Evolutionary conservation across 2,888 invertebrate species (phyloP).

Genomic region (Cerastis leucographa): DNA sequence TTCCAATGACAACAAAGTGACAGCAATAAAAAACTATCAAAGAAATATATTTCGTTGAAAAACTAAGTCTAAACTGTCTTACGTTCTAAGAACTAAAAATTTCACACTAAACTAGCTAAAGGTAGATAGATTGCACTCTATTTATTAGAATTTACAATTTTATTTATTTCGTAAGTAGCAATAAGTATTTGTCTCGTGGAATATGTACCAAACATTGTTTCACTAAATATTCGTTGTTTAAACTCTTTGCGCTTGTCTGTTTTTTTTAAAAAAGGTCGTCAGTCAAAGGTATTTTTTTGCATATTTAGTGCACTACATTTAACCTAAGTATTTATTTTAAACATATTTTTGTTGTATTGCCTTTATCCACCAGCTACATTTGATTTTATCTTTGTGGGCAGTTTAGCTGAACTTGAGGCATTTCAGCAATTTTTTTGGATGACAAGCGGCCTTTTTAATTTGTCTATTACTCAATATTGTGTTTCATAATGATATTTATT

Average conservation of each 20-base stretch:
- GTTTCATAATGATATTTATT: slow-evolving; percentile 6
- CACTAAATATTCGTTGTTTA: slow-evolving; percentile 50
- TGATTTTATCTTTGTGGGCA: neutral
- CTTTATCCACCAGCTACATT: neutral
- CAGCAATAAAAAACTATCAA: slow-evolving; percentile 29
- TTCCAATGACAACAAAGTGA: slow-evolving; percentile 38
- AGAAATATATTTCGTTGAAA: slow-evolving; percentile 54
- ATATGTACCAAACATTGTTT: slow-evolving; percentile 52
- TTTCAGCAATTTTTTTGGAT: neutral
- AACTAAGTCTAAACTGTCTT: slow-evolving; percentile 60
- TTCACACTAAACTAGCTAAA: slow-evolving; percentile 76
- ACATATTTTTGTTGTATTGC: neutral
- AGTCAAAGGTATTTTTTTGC: slow-evolving; percentile 2
- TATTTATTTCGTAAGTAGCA: slow-evolving; percentile 64
- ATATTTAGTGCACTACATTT: neutral
- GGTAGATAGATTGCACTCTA: slow-evolving; percentile 78
- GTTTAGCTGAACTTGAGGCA: neutral
- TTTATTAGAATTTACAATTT: slow-evolving; percentile 71
- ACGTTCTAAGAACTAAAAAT: slow-evolving; percentile 69
- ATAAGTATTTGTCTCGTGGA: slow-evolving; percentile 63
- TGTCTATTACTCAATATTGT: slow-evolving; percentile 19
- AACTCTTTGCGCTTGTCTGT: slow-evolving; percentile 43
- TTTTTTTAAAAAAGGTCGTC: slow-evolving; percentile 58
- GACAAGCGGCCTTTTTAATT: slow-evolving; percentile 42
- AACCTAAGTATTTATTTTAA: neutral